Conservation (phyloP, 1,140 invertebrate genomes). For the Chironomus tepperi region DNA sequence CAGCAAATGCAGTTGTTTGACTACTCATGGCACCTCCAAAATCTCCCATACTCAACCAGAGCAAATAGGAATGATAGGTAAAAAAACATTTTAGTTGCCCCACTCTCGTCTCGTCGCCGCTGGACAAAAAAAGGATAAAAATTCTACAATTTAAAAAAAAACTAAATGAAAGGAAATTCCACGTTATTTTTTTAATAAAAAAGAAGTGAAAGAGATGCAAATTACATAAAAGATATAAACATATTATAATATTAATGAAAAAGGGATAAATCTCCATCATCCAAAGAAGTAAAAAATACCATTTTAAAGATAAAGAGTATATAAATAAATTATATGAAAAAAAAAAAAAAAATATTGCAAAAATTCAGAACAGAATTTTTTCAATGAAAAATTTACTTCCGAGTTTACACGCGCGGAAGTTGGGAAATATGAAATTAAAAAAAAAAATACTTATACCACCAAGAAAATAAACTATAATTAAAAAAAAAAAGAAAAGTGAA, state of each 20-base stretch:
- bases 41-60: too few relatives aligned
- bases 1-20: too few relatives aligned
- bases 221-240: slow-evolving; percentile 1
- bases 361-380: not conserved
- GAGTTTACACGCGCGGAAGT: not conserved
- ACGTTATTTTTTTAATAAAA: slow-evolving; percentile 1
- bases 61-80: too few relatives aligned
- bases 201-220: not conserved
- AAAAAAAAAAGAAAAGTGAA: not conserved
- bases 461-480: not conserved
- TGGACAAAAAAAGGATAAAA: too few relatives aligned
- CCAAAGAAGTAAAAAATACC: not conserved
- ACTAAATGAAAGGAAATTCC: not conserved
- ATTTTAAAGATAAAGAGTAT: too few relatives aligned
- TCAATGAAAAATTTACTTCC: not conserved
- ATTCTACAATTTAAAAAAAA: too few relatives aligned
- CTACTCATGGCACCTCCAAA: too few relatives aligned
- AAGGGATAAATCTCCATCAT: not conserved
- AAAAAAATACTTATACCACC: too few relatives aligned
- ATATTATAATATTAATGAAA: not conserved
- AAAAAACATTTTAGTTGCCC: too few relatives aligned
- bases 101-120: too few relatives aligned
- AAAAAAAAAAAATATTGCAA: not conserved
- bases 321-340: too few relatives aligned
- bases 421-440: not conserved